Base-by-base conservation (phyloP, 2,888 invertebrate species). In the Nomada lathburiana region DNA sequence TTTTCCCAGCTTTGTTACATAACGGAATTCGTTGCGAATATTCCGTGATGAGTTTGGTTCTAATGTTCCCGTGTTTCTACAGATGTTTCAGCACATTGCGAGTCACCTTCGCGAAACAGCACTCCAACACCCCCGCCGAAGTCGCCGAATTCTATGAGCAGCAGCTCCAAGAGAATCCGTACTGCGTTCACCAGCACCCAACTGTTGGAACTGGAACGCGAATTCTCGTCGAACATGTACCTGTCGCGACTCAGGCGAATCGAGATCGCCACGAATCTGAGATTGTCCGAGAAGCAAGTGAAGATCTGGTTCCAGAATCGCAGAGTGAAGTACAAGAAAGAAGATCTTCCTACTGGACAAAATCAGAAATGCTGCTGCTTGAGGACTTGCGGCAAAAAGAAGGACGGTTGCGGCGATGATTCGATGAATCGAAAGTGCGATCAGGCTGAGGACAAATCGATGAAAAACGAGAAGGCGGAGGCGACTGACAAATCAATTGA, bases 221-320 rank as follows among this genome's bases (percentile, higher is more conserved):
- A 98, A 92, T 99, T 98, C 93, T 95, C 97, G 0, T 94, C 96
- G 88, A 98, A 98, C 92, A 98, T 98, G 96, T 99, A 99, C 92
- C 94, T 99, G 52, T 98, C 98, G 0, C 95, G 98, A 59, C 94
- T 98, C 86, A 95, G 98, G 70, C 95, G 98, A 77, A 98, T 99
- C 86, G 98, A 99, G 94, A 98, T 99, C 73, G 98, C 99, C 4
- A 98, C 98, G 44, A 96, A 97, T 86, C 94, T 98, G 80, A 96
- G 97, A 69, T 94, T 99, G 0, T 98, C 98, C 0, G 99, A 99
- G 94, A 99, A 98, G 92, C 98, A 98, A 94, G 98, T 98, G 84
- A 98, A 98, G 94, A 98, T 98, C 87, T 98, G 98, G 98, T 98
- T 98, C 94, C 98, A 98, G 93, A 98, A 98, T 94, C 96, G 98